Conservation (phyloP, 2,113 vertebrate genomes). For the Albula glossodonta region DNA sequence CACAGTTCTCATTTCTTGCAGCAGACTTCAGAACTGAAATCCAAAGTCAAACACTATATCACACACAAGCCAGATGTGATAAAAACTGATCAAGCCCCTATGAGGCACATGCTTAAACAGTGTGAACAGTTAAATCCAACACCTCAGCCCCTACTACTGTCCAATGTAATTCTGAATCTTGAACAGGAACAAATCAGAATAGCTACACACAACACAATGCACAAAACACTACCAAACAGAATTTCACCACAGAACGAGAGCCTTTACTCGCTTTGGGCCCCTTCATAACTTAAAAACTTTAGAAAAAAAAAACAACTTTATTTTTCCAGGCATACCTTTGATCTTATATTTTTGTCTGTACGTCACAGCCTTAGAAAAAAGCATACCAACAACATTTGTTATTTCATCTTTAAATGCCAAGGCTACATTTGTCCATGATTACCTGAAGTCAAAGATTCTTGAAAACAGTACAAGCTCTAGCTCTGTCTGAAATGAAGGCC, state of each 20-base stretch:
- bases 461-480: not conserved
- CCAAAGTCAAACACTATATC: not conserved
- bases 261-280: too few relatives aligned
- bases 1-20: not conserved
- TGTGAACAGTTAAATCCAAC: not conserved
- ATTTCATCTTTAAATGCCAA: not conserved
- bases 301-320: too few relatives aligned
- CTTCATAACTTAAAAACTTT: too few relatives aligned
- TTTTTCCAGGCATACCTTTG: too few relatives aligned
- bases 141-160: not conserved
- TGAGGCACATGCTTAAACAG: not conserved
- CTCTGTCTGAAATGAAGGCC: not conserved
- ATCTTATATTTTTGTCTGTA: not conserved
- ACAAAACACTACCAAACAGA: not conserved
- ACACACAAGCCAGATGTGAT: not conserved
- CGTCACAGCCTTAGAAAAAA: not conserved
- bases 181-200: not conserved
- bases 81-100: not conserved
- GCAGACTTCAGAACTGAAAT: not conserved
- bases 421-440: not conserved
- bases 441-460: not conserved
- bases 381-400: not conserved
- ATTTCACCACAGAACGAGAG: not conserved
- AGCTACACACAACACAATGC: not conserved
- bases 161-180: not conserved